Base-by-base conservation (phyloP, 2,113 vertebrate species). In the Myrmophylax atrothorax region DNA sequence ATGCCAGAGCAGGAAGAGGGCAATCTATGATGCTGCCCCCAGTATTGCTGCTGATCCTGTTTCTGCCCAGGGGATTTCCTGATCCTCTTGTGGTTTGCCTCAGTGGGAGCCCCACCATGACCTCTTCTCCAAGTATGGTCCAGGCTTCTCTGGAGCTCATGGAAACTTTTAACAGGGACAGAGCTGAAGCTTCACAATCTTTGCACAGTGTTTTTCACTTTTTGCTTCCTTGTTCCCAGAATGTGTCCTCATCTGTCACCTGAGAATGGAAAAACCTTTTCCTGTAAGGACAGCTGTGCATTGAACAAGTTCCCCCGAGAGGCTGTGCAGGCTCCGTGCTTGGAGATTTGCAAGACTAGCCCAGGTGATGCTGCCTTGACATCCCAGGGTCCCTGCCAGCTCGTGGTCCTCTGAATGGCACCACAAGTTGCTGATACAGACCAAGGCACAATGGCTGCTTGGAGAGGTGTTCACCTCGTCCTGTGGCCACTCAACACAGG, bases 391-490 rank as follows among this genome's bases (percentile, higher is more conserved):
- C 28, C 20, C 37, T 75, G 42, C 14, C 46, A 84, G 38, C 46
- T 20, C 84, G 18, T 33, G 47, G 47, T 70, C 19, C 66, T 56
- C 74, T 50, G 87, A 77, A 62, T 29, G 42, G 35, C 44, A 80
- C 62, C 67, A 60, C 63, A 69, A 73, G 17, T 40, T 83, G 44
- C 75, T 73, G 86, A 88, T 62, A 40, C 4, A 85, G 49, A 60
- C 33, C 47, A 50, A 44, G 53, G 83, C 52, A 68, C 0, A 0
- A 17, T 40, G 46, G 77, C 23, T 40, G 33, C 24, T 3, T 76
- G 49, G 37, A 31, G 53, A 76, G 13, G 14, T 64, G 74, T 60
- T 76, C 76, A 73, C 42, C 42, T 70, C 47, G 40, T 77, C 22
- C 50, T 73, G 12, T 40, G 67, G 47, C 38, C 19, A 64, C 6